Percentiles rank a stretch among this genome's conserved stretches.
These are phyloP conservation scores for Phlogophora meticulosa DNA, from an alignment of 2,888 invertebrate genomes.

Conservation along the genomic window DNA sequence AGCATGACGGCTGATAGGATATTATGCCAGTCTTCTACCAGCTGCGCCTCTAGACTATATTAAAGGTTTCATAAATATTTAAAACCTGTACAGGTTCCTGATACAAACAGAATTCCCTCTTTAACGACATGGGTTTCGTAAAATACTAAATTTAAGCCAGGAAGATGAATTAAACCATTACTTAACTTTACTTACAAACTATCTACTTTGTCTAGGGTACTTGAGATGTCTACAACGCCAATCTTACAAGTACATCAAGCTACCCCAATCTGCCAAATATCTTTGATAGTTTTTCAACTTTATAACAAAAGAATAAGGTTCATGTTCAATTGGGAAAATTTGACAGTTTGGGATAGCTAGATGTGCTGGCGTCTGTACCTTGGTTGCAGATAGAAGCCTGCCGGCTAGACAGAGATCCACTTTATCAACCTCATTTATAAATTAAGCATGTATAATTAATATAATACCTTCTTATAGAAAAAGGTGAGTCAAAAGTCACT, in stretches of 20 bases:
- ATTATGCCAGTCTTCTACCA: no score
- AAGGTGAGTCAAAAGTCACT: conserved; percentile 1
- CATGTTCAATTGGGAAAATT: no score
- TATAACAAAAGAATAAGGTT: no score
- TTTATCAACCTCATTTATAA: neutral
- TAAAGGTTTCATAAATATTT: no score
- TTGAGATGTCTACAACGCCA: neutral
- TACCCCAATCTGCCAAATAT: no score
- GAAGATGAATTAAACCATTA: no score
- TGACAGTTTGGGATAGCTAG: no score
- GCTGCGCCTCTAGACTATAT: no score
- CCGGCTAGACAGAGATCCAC: neutral
- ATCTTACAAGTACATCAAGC: no score
- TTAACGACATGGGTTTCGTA: neutral
- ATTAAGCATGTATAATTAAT: neutral
- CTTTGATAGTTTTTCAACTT: no score
- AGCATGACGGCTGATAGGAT: neutral
- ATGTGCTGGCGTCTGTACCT: no score
- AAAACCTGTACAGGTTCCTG: neutral
- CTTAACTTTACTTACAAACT: no score
- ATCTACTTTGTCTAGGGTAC: neutral
- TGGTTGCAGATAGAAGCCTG: neutral
- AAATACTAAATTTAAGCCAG: neutral
- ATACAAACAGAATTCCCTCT: neutral
- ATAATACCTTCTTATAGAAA: neutral